Conservation (phyloP, 2,113 vertebrate species). For the Stictonetta naevosa region DNA sequence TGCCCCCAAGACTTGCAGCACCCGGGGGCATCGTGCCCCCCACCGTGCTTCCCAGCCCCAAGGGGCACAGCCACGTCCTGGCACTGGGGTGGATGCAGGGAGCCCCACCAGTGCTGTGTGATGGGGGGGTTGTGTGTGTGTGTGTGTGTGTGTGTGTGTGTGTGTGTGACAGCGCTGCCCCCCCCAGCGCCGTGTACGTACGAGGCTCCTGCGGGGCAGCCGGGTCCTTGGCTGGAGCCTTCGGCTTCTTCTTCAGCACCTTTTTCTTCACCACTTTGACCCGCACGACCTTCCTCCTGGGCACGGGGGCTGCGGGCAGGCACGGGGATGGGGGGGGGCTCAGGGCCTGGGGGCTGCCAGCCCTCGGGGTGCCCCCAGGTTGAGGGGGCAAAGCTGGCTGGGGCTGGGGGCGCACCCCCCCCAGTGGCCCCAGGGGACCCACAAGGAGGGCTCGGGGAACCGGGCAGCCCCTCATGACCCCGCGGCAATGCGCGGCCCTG, state of each 20-base stretch:
- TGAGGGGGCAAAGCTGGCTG: background rate
- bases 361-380: background rate
- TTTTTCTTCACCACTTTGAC: background rate
- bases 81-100: background rate
- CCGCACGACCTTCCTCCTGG: background rate
- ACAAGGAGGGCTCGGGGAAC: no score
- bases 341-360: background rate
- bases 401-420: background rate
- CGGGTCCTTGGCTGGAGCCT: background rate
- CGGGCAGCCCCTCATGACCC: no score
- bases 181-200: no score
- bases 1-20: background rate
- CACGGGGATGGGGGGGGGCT: no score
- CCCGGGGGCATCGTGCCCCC: background rate
- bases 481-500: no score
- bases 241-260: conserved; percentile 11
- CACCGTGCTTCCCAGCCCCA: background rate
- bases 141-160: no score
- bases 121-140: no score
- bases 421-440: no score
- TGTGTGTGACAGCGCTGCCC: no score
- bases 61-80: background rate
- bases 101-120: background rate
- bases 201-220: background rate
- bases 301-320: background rate